Conservation (phyloP, 2,888 invertebrate species). For the Phengaris alcon region DNA sequence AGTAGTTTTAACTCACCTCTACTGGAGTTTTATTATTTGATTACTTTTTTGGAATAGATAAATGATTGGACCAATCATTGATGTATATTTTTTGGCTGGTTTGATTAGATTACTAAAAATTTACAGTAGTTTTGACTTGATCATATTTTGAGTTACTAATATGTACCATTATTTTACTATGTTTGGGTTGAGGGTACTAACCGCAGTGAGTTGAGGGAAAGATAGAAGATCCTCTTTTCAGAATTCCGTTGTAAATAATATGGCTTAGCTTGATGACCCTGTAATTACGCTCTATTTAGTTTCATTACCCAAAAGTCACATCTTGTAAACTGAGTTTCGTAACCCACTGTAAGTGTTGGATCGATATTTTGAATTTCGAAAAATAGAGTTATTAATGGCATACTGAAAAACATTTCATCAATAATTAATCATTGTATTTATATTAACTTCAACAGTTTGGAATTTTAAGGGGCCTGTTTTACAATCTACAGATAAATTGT, state of each 20-base stretch:
- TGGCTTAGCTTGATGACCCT: slow-evolving; percentile 15
- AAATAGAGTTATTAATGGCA: not conserved
- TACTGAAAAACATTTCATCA: no score
- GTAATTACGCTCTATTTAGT: slow-evolving; percentile 23
- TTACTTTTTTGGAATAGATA: no score
- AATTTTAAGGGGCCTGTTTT: no score
- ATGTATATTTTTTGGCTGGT: no score
- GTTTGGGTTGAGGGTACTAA: no score
- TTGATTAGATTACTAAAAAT: not conserved
- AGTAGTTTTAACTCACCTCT: no score
- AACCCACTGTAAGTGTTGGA: not conserved
- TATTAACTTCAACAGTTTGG: no score
- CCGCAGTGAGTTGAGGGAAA: not conserved
- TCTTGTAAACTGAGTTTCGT: not conserved
- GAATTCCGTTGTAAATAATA: slow-evolving; percentile 17
- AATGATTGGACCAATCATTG: no score
- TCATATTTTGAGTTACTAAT: no score
- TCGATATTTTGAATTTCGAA: not conserved
- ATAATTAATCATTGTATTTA: no score
- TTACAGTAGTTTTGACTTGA: not conserved
- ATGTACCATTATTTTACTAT: not conserved
- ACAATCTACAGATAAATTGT: no score
- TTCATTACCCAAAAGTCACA: slow-evolving; percentile 20
- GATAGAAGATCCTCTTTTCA: not conserved
- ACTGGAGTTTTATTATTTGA: no score